Evolutionary conservation across 2,113 vertebrate genomes (phyloP).

Genomic region (Peucedramus taeniatus): DNA sequence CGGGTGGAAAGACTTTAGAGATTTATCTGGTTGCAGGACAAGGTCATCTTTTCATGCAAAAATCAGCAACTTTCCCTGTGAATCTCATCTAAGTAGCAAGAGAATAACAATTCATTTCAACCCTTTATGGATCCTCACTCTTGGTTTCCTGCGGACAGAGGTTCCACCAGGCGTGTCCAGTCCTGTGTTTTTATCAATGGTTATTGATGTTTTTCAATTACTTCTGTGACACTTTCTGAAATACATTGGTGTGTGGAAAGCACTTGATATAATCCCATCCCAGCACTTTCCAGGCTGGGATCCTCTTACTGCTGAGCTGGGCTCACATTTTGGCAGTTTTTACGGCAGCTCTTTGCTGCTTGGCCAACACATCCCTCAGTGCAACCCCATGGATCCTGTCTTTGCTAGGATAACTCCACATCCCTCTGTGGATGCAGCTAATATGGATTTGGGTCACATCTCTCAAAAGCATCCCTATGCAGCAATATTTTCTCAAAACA

Average conservation of each 20-base stretch:
- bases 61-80: slow-evolving; percentile 50
- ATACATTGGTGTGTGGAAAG: slow-evolving; percentile 60
- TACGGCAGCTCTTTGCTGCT: not conserved
- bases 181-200: slow-evolving; percentile 25
- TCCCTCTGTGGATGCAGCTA: not conserved
- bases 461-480: not conserved
- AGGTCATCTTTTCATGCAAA: slow-evolving; percentile 53
- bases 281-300: not conserved
- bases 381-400: not conserved
- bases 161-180: slow-evolving; percentile 1
- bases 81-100: slow-evolving; percentile 9
- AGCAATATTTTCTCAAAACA: not conserved
- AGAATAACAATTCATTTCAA: slow-evolving; percentile 10
- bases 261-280: not conserved
- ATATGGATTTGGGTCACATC: not conserved
- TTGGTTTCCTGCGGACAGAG: not conserved
- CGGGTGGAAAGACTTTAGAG: not conserved
- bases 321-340: not conserved
- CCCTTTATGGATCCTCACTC: slow-evolving; percentile 31
- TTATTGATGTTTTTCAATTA: slow-evolving; percentile 68
- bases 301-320: not conserved
- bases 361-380: not conserved
- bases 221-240: slow-evolving; percentile 48
- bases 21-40: slow-evolving; percentile 13
- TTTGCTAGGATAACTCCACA: not conserved